Base-by-base conservation (phyloP, 53 echinoderm and acorn worm genomes). In the Patiria pectinifera region DNA sequence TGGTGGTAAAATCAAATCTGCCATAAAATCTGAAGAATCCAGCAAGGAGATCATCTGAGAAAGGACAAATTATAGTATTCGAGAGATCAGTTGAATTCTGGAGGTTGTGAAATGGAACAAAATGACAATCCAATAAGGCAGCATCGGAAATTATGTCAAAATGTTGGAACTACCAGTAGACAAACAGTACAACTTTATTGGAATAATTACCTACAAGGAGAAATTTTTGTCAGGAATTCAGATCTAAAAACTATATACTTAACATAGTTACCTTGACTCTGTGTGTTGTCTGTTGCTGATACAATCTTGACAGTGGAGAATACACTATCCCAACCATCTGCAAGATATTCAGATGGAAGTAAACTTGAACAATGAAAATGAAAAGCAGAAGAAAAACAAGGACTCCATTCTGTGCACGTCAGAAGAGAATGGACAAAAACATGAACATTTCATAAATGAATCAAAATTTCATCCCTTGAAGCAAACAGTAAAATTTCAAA, bases 1-100 rank as follows among this genome's bases (percentile, higher is more conserved):
- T 94, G 66, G 92, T 90, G 22, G 94, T 80, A 60, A 96, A 97
- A 86, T 97, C 99, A 85, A 95, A 93, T 13, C 69, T 84, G 14
- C 94, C 82, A 89, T 97, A 99, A 92, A 93, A 99, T 13, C 93
- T 89, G 92, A 93, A 99, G 94, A 99, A 97, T 24, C 93, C 96
- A 14, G 89, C 77, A 84, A 99, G 81, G 58, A 99, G 86, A 48
- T 91, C 86, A 83, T 89, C 99, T 99, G 61, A 80, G 15, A 92
- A 69, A 21, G 48, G 3, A 11, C 4, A 86, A 86, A 86, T 80
- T 19, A 70, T 14, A 83, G 23, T 59, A 26, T 48, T 59, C 14
- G 15, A 44, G 18, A 25, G 2, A 62, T 26, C 12, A 21, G 16
- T 21, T 21, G 81, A 26, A 26, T 80, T 80, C 6, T 48, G 16